phyloP scores from a whole-genome alignment of 2,888 invertebrate genomes.

The Papilio protenor region DNA sequence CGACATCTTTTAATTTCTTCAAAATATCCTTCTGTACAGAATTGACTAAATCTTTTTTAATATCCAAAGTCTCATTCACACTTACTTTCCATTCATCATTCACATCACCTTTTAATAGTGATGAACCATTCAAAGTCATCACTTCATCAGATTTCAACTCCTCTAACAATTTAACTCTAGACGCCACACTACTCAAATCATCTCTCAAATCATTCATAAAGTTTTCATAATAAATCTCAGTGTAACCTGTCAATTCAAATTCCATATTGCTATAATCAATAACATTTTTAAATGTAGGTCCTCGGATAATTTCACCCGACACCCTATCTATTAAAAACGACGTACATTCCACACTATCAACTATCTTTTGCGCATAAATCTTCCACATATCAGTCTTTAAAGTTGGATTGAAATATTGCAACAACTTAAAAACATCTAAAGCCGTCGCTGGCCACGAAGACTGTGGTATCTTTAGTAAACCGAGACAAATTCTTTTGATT shows the following conservation, averaged over 20 bases:
- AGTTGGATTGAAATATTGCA: slow-evolving; percentile 77
- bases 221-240: slow-evolving; percentile 74
- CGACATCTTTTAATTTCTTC: slow-evolving; percentile 64
- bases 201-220: slow-evolving; percentile 66
- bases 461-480: slow-evolving; percentile 68
- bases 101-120: slow-evolving; percentile 9
- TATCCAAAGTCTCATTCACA: slow-evolving; percentile 33
- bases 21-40: slow-evolving; percentile 59
- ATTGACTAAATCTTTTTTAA: slow-evolving; percentile 56
- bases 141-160: slow-evolving; percentile 63
- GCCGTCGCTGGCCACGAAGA: slow-evolving; percentile 71
- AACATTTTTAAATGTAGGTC: slow-evolving; percentile 71
- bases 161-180: slow-evolving; percentile 69
- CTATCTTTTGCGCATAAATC: slow-evolving; percentile 67
- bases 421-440: slow-evolving; percentile 69
- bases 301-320: slow-evolving; percentile 74
- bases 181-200: slow-evolving; percentile 69
- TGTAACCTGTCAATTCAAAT: slow-evolving; percentile 73
- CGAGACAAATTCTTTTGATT: slow-evolving; percentile 72
- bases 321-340: slow-evolving; percentile 72
- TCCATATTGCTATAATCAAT: slow-evolving; percentile 76
- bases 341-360: slow-evolving; percentile 63
- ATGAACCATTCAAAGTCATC: slow-evolving; percentile 59
- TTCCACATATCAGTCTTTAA: slow-evolving; percentile 70
- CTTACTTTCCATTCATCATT: neutral